These are phyloP conservation scores for Rattus norvegicus DNA, from an alignment of 2,113 vertebrate genomes.

Conservation along the genomic window GRCr8 NC_086031.1:54641001-54641500, in stretches of 20 bases:
- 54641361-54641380: background rate
- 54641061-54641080: background rate
- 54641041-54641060: background rate
- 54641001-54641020: background rate
- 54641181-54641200: background rate
- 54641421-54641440: background rate
- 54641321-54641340: background rate
- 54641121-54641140: background rate
- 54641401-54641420: background rate
- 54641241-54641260: background rate
- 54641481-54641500: background rate
- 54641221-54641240: background rate
- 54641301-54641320: background rate
- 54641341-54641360: background rate
- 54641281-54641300: background rate
- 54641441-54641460: background rate
- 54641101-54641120: background rate
- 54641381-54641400: background rate
- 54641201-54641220: background rate
- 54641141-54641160: too few relatives aligned
- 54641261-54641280: background rate
- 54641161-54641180: background rate
- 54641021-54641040: background rate
- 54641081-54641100: background rate
- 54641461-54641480: background rate